A percentile compares a stretch with the other conserved stretches of the same genome.
phyloP scores from a whole-genome alignment of 1,140 invertebrate species.

The Cephus cinctus region DNA sequence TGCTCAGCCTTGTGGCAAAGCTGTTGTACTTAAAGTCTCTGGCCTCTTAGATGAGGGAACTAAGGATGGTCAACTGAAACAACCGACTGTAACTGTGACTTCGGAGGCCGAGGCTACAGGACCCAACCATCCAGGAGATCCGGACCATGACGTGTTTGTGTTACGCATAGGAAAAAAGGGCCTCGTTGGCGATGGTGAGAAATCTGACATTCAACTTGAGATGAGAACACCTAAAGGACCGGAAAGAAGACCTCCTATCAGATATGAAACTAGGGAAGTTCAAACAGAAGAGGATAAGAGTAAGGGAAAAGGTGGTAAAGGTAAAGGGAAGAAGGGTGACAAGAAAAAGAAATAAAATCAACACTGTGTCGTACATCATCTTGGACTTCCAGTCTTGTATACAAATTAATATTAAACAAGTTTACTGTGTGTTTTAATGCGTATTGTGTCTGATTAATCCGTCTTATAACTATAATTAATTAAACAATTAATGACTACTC shows the following conservation, averaged over 20 bases:
- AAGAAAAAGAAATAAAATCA: slow-evolving; percentile 3
- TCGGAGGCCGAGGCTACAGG: slow-evolving; percentile 20
- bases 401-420: too few species aligned
- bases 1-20: slow-evolving; percentile 36
- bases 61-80: slow-evolving; percentile 13
- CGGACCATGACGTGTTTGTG: slow-evolving; percentile 47
- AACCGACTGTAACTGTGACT: slow-evolving; percentile 35
- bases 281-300: too few species aligned
- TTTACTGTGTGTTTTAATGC: too few species aligned
- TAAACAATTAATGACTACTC: too few species aligned
- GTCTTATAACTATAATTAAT: too few species aligned
- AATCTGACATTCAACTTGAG: slow-evolving; percentile 50
- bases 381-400: too few species aligned
- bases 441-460: too few species aligned
- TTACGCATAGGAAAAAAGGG: slow-evolving; percentile 52
- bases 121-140: slow-evolving; percentile 10
- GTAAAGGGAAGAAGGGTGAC: too few species aligned
- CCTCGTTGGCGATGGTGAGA: slow-evolving; percentile 43
- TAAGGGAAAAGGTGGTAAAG: too few species aligned
- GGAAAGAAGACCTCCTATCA: slow-evolving; percentile 40
- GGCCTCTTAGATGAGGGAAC: slow-evolving; percentile 28
- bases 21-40: slow-evolving; percentile 48
- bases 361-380: too few species aligned
- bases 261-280: slow-evolving; percentile 45
- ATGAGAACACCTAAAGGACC: slow-evolving; percentile 47